A percentile compares a stretch with the other conserved stretches of the same genome.
phyloP scores from a whole-genome alignment of 37 sponge, comb jelly and placozoan species.

The Bolinopsis microptera region DNA sequence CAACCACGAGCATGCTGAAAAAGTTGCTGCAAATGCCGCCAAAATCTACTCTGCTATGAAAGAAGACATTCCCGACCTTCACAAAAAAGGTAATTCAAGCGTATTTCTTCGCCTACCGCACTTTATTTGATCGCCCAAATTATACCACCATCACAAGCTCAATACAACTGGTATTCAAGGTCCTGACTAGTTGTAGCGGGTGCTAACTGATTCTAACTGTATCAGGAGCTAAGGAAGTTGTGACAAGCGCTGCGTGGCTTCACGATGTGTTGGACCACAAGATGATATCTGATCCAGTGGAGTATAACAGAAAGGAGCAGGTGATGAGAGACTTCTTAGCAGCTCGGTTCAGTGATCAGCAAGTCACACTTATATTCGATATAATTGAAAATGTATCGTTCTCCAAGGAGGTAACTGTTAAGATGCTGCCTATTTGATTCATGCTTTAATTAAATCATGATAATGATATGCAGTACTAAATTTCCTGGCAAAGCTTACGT shows the following conservation, averaged over 20 bases:
- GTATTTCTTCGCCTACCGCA: not conserved
- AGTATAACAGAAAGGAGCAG: conserved; percentile 6
- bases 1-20: conserved; percentile 19
- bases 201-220: no score
- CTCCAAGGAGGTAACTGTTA: conserved; percentile 28
- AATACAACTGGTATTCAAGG: no score
- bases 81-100: not conserved
- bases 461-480: no score
- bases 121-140: not conserved
- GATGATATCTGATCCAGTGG: not conserved
- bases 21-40: conserved; percentile 20
- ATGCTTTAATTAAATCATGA: no score
- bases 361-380: not conserved
- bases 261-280: conserved; percentile 57
- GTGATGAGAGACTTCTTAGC: not conserved
- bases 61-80: not conserved
- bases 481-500: no score
- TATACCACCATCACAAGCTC: no score
- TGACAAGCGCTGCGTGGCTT: conserved; percentile 26
- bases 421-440: no score
- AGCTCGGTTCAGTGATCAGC: not conserved
- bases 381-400: conserved; percentile 12
- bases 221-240: conserved; percentile 26
- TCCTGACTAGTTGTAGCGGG: no score
- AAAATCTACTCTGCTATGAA: not conserved